Conservation (phyloP, 2,113 vertebrate species). For the Redunca redunca region DNA sequence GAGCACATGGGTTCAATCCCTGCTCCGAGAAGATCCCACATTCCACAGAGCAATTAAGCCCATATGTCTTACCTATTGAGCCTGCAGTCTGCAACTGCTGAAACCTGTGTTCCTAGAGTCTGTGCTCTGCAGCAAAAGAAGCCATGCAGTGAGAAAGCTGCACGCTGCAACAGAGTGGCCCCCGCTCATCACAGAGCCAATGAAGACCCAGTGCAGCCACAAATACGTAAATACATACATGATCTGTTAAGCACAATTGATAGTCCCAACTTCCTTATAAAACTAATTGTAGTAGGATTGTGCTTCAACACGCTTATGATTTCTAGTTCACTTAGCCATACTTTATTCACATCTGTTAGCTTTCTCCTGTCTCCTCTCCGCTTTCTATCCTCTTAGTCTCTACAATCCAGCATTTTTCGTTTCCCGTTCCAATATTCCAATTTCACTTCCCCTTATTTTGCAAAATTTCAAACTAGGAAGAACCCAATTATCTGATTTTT, state of each 20-base stretch:
- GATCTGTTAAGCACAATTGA: background rate
- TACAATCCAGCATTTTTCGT: background rate
- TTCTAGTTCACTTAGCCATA: background rate
- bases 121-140: background rate
- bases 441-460: background rate
- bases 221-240: background rate
- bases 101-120: background rate
- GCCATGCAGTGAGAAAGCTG: background rate
- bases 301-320: background rate
- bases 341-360: background rate
- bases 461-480: background rate
- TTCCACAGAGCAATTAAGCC: background rate
- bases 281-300: background rate
- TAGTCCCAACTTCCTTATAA: background rate
- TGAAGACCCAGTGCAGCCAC: background rate
- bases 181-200: background rate
- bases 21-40: background rate
- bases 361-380: background rate
- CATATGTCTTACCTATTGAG: background rate
- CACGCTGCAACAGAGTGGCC: rapidly evolving
- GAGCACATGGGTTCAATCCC: background rate
- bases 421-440: background rate
- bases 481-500: background rate
- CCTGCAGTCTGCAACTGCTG: background rate
- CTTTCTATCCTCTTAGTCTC: background rate